A percentile compares a stretch with the other conserved stretches of the same genome.
Conservation (phyloP, 2,113 vertebrate species). For the Plectropomus leopardus region DNA sequence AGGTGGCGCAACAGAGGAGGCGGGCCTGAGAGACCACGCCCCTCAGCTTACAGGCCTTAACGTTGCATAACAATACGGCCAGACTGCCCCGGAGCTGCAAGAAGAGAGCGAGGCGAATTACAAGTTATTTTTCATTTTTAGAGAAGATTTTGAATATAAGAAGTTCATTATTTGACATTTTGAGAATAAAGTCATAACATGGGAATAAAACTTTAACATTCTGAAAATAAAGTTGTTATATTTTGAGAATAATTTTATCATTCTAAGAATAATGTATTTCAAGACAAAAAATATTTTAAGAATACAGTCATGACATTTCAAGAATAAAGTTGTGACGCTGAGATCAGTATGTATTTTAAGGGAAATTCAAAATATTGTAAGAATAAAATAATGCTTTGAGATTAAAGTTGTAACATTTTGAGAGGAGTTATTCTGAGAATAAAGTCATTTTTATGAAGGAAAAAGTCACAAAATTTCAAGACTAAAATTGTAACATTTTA, state of each 20-base stretch:
- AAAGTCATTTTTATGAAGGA: not conserved
- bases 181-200: too few relatives aligned
- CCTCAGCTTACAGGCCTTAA: conserved; percentile 92
- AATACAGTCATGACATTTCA: not conserved
- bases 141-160: too few relatives aligned
- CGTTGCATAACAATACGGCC: conserved; percentile 89
- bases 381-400: not conserved
- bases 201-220: not conserved
- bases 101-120: too few relatives aligned
- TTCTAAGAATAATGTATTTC: not conserved
- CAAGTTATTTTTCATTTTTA: too few relatives aligned
- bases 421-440: too few relatives aligned
- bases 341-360: too few relatives aligned
- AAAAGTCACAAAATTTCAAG: not conserved
- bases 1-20: conserved; percentile 90
- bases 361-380: not conserved
- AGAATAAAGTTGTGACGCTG: too few relatives aligned
- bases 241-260: not conserved
- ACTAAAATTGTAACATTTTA: not conserved
- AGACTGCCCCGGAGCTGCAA: conserved; percentile 65
- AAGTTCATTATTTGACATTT: too few relatives aligned
- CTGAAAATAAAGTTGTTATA: not conserved
- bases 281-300: too few relatives aligned
- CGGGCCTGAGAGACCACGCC: conserved; percentile 93
- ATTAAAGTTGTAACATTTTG: too few relatives aligned